A percentile compares a stretch with the other conserved stretches of the same genome.
Evolutionary conservation across 2,797 vertebrate genomes (phyloP).

Genomic region (Microctenopoma lineatum): DNA sequence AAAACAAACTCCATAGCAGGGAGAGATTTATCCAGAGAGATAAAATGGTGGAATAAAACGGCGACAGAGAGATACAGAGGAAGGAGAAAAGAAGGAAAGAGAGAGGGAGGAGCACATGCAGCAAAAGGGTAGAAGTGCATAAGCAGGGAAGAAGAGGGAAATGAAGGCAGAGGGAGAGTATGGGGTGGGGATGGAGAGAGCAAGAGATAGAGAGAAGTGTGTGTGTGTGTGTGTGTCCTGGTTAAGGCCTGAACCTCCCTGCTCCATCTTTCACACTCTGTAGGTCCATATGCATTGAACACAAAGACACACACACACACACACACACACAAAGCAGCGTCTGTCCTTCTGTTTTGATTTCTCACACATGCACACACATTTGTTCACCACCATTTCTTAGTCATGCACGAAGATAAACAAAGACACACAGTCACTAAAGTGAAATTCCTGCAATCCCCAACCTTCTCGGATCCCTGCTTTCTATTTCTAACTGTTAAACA

Average conservation of each 20-base stretch:
- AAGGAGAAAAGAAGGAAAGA: slow-evolving; percentile 21
- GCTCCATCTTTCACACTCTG: slow-evolving; percentile 79
- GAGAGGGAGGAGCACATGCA: not conserved
- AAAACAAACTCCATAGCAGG: slow-evolving; percentile 65
- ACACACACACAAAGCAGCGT: slow-evolving; percentile 14
- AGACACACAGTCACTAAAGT: slow-evolving; percentile 33
- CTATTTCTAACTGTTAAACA: slow-evolving; percentile 9
- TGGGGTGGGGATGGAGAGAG: not conserved
- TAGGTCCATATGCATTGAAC: slow-evolving; percentile 57
- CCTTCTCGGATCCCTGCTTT: slow-evolving; percentile 12
- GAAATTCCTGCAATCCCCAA: slow-evolving; percentile 20
- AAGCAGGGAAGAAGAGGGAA: slow-evolving; percentile 8
- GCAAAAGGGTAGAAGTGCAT: slow-evolving; percentile 24
- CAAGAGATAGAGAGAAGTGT: slow-evolving; percentile 13
- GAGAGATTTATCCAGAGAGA: slow-evolving; percentile 71
- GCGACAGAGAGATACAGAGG: slow-evolving; percentile 47
- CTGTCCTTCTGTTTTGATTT: slow-evolving; percentile 31
- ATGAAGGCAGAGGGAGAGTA: slow-evolving; percentile 31
- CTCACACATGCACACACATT: slow-evolving; percentile 4
- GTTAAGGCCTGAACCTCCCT: slow-evolving; percentile 69
- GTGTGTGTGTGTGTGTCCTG: slow-evolving; percentile 30
- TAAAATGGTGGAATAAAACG: slow-evolving; percentile 58
- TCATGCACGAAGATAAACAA: slow-evolving; percentile 36
- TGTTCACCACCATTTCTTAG: slow-evolving; percentile 3
- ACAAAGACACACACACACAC: slow-evolving; percentile 24